Base-by-base conservation (phyloP, 2,888 invertebrate genomes). In the Chaetogeoica ovagalla region DNA sequence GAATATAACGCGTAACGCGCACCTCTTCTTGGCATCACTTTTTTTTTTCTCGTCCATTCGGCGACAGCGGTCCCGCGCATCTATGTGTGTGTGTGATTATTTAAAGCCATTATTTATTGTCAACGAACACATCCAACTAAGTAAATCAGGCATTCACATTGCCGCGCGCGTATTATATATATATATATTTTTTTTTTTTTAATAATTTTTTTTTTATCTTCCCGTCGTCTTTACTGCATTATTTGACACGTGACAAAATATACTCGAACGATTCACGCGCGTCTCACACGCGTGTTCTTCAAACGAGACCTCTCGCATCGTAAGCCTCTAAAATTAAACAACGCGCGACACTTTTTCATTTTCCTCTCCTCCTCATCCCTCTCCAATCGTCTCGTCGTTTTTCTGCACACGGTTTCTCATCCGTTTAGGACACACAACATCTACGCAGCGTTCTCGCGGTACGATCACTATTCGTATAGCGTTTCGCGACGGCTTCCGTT, bases 91-190 rank as follows among this genome's bases (percentile, higher is more conserved):
- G 70, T 23, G 75, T 59, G 68, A 76, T 59, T 30, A 30, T 30
- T 19, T 57, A 59, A 76, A 68, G 59, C 39, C 75, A 68, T 76
- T 76, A 68, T 76, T 76, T 68, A 76, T 68, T 76, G 75, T 76
- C 75, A 68, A 76, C 75, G 75, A 30, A 59, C 30, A 68, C 23
- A 68, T 68, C 57, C 23, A 48, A 66, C 57, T 8, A 19, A 30
- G 59, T 59, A 68, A 76, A 76, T 60, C 72, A 23, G 72, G 60
- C 72, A 72, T 72, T 72, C 19, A 72, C 43, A 72, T 72, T 21
- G 59, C 43, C 43, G 60, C 60, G 30, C 15, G 7, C 8, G 43
- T 43, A 9, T 60, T 39, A 43, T 43, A 23, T 60, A 39, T 55
- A 59, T 59, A n/a, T 70, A 39, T 59, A 21, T 59, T 70, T 52